Base-by-base conservation (phyloP, 35 echinoderm and acorn worm genomes). In the Heliocidaris tuberculata region DNA sequence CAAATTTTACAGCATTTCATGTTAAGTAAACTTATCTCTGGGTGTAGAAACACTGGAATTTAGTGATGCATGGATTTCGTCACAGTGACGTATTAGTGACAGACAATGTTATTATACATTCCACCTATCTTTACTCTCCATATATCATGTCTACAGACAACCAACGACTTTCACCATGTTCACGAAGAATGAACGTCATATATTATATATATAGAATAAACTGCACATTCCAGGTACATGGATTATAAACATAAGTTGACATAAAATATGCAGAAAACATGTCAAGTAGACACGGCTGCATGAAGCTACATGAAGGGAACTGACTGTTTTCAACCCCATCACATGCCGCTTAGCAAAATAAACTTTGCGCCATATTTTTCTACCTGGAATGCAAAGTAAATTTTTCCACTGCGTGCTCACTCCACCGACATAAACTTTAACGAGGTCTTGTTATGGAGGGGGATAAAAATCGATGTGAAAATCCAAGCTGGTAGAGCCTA, bases 261-360 rank as follows among this genome's bases (percentile, higher is more conserved):
- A 78, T 78, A 19, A 78, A 78, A 78, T 78, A 78, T 78, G 21
- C 65, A 78, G 65, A 78, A 78, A 78, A 78, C 65, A 78, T n/a
- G 15, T 78, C 65, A 78, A 78, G 65, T 56, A 56, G 11, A 56
- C 52, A 13, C 11, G 52, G 52, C 7, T 78, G 65, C 65, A n/a
- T 42, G 35, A 42, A 17, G 65, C 65, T 27, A 78, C 17, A 78
- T 78, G 21, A 78, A 78, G 65, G 65, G 19, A 78, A 78, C 65
- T 27, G 15, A 27, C 65, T 78, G 65, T 78, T 78, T 78, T 9
- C 65, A 78, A 29, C 65, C 65, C 65, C 15, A n/a, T 78, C 65
- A 78, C 65, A 78, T 78, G 65, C 65, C 27, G 65, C 65, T 78
- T 78, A 78, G 27, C 19, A 78, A 78, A 78, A 78, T 78, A 78